Evolutionary conservation across 2,888 invertebrate genomes (phyloP).

Genomic region (Callimorpha dominula): DNA sequence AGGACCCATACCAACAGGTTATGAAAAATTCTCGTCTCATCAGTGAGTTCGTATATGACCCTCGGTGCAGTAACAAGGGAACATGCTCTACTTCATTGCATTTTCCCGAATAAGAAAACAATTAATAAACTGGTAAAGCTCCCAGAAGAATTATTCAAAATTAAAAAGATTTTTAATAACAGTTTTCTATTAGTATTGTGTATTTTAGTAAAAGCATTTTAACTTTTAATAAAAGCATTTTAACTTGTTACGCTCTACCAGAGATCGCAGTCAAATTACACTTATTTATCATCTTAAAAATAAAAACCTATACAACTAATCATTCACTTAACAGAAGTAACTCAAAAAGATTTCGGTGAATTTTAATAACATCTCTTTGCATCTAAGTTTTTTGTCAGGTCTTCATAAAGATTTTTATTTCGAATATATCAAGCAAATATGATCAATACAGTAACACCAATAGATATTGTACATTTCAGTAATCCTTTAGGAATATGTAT

Average conservation of each 20-base stretch:
- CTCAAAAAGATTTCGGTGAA: neutral
- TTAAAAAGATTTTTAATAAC: too few relatives aligned
- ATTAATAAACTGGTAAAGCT: too few relatives aligned
- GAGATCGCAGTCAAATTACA: neutral
- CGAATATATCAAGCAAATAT: neutral
- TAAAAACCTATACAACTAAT: neutral
- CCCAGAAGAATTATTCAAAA: too few relatives aligned
- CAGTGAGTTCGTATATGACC: slow-evolving; percentile 15
- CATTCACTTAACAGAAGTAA: neutral
- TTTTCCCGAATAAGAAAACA: neutral
- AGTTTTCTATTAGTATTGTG: too few relatives aligned
- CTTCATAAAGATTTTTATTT: neutral
- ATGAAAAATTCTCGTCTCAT: slow-evolving; percentile 47
- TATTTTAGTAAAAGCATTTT: too few relatives aligned
- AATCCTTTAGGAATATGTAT: slow-evolving; percentile 29
- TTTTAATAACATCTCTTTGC: neutral
- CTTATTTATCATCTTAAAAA: neutral
- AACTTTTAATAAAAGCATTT: too few relatives aligned
- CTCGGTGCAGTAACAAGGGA: neutral
- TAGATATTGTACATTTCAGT: slow-evolving; percentile 18
- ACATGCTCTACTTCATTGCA: slow-evolving; percentile 36
- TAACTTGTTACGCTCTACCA: neutral
- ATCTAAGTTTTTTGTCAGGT: too few relatives aligned
- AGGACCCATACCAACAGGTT: slow-evolving; percentile 44
- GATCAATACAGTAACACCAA: slow-evolving; percentile 10